Evolutionary conservation across 1,140 invertebrate species (phyloP).

Genomic region (Diprion similis): DNA sequence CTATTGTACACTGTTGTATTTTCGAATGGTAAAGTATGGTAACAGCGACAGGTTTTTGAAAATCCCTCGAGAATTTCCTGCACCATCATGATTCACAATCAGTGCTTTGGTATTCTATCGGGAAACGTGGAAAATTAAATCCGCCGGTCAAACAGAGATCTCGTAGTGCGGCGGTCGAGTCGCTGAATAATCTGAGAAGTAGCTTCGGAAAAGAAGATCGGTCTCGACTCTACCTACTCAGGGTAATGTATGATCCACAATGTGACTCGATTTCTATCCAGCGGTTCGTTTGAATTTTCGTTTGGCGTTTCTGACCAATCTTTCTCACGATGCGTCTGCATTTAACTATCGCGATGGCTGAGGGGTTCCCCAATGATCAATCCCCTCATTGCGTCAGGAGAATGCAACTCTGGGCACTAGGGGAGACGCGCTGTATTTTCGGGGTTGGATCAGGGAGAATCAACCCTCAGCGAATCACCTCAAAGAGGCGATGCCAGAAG

Average conservation of each 20-base stretch:
- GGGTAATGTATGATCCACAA: not conserved
- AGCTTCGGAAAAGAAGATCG: not conserved
- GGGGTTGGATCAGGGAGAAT: not conserved
- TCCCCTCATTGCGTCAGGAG: not conserved
- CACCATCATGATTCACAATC: not conserved
- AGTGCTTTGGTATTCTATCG: not conserved
- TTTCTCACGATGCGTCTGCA: slow-evolving; percentile 1
- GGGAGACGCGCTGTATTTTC: not conserved
- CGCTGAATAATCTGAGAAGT: not conserved
- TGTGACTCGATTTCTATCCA: not conserved
- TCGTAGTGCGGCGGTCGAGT: not conserved
- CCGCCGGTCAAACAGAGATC: not conserved
- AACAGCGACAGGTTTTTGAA: not conserved
- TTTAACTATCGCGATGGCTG: not conserved
- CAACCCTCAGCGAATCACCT: not conserved
- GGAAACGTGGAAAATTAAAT: not conserved
- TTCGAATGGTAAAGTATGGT: no score
- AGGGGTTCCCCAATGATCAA: not conserved
- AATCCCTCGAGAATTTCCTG: not conserved
- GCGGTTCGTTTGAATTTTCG: not conserved
- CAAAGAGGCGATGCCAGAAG: not conserved
- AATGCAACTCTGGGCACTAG: not conserved
- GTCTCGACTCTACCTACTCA: not conserved
- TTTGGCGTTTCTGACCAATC: not conserved
- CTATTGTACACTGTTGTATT: no score